Evolutionary conservation across 2,888 invertebrate species (phyloP).

Genomic region (Tetanocera ferruginea): DNA sequence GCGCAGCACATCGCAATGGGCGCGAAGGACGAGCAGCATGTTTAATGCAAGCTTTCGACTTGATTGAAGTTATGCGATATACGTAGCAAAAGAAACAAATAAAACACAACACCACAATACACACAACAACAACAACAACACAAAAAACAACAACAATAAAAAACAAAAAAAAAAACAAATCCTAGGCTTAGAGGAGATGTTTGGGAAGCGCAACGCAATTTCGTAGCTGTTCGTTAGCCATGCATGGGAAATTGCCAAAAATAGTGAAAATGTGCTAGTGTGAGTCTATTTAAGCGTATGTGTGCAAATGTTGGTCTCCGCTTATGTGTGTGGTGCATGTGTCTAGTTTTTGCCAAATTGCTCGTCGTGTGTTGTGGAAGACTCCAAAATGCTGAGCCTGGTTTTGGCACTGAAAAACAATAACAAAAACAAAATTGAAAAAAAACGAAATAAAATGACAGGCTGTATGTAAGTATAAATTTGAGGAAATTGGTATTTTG

Average conservation of each 20-base stretch:
- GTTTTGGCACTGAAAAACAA: slow-evolving; percentile 9
- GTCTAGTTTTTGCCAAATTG: slow-evolving; percentile 41
- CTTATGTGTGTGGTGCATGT: slow-evolving; percentile 13
- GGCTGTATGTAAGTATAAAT: neutral
- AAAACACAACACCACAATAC: neutral
- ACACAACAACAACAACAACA: neutral
- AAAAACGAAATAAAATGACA: neutral
- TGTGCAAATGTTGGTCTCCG: neutral
- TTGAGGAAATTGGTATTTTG: slow-evolving; percentile 23
- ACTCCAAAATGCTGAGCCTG: slow-evolving; percentile 33
- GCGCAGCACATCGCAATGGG: neutral
- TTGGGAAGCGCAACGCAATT: slow-evolving; percentile 26
- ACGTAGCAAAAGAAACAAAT: neutral
- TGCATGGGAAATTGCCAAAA: slow-evolving; percentile 22
- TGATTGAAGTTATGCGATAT: slow-evolving; percentile 36
- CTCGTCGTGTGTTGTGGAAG: slow-evolving; percentile 9
- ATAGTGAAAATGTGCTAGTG: neutral
- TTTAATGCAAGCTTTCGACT: slow-evolving; percentile 33
- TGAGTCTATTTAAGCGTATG: slow-evolving; percentile 18
- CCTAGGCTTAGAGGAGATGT: neutral
- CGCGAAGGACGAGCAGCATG: neutral
- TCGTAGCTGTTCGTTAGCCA: slow-evolving; percentile 7
- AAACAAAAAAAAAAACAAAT: neutral
- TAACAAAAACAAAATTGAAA: neutral
- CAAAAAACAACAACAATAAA: neutral